Base-by-base conservation (phyloP, 2,888 invertebrate genomes). In the Dermolepida albohirtum region DNA sequence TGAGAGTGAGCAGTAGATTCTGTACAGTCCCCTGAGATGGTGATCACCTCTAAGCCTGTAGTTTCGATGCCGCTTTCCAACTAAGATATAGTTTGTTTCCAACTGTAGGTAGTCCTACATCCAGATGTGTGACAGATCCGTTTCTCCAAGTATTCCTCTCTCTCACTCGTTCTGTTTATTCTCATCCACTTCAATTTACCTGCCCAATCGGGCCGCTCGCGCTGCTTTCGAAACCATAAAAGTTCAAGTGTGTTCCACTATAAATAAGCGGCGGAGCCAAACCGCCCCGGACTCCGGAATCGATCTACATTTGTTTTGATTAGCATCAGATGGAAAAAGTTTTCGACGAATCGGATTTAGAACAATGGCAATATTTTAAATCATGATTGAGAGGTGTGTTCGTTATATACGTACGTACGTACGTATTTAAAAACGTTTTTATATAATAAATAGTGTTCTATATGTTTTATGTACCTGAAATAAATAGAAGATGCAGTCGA, bases 1-100 rank as follows among this genome's bases (percentile, higher is more conserved):
- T 54, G 66, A 66, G 65, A 65, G 41, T 47, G 59, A 62, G 34
- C 59, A 29, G 49, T 49, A 43, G 49, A 62, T 62, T 47, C 47
- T 43, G 16, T 29, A 14, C 47, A n/a, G 16, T 66, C 69, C 52
- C 69, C 12, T 47, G 69, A 47, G 69, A 59, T 44, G 66, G 10
- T 63, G 65, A 69, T 69, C 69, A 47, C 65, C 65, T 50, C 47
- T 66, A 69, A 69, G 57, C 66, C 65, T 51, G 66, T 47, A 66
- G 62, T 65, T 65, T 43, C 65, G 54, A 65, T 47, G 65, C 59
- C n/a, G 59, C 49, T 62, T 62, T 43, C 59, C 59, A 39, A 62
- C 59, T 62, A 62, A 47, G 59, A 62, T 62, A 62, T 62, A 62
- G 47, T 62, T 62, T 62, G 59, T 62, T 62, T 62, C 49, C 59